Conservation (phyloP, 2,113 vertebrate genomes). For the Kryptolebias marmoratus region DNA sequence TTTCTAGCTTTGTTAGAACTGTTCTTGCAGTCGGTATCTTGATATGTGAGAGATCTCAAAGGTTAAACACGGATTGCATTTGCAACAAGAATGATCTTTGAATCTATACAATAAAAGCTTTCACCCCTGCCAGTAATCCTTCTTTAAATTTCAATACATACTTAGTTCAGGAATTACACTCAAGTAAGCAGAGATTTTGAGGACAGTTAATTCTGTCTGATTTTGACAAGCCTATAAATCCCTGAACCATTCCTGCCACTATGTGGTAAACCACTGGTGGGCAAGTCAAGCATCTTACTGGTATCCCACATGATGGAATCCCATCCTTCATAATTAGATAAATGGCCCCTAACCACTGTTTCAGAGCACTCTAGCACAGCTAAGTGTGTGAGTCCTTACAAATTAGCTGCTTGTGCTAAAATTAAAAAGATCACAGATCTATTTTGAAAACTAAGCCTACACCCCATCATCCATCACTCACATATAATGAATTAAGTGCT, state of each 20-base stretch:
- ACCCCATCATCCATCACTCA: conserved; percentile 38
- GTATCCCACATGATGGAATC: conserved; percentile 36
- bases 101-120: conserved; percentile 28
- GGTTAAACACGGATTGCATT: conserved; percentile 8
- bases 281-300: conserved; percentile 49
- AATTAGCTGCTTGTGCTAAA: conserved; percentile 60
- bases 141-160: conserved; percentile 1
- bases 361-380: conserved; percentile 16
- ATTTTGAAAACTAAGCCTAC: conserved; percentile 41
- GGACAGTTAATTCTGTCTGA: conserved; percentile 26
- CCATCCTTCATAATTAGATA: conserved; percentile 56
- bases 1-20: background rate
- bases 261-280: conserved; percentile 48
- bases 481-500: conserved; percentile 23
- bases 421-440: conserved; percentile 51
- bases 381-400: conserved; percentile 52
- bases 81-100: conserved; percentile 22
- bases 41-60: conserved; percentile 14
- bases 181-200: conserved; percentile 8
- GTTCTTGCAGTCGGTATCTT: conserved; percentile 1
- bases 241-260: conserved; percentile 24
- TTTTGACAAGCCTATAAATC: conserved; percentile 43
- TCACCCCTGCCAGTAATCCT: conserved; percentile 7
- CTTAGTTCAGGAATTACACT: conserved; percentile 19
- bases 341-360: conserved; percentile 36